Base-by-base conservation (phyloP, 1,140 invertebrate genomes). In the Anadara kagoshimensis region DNA sequence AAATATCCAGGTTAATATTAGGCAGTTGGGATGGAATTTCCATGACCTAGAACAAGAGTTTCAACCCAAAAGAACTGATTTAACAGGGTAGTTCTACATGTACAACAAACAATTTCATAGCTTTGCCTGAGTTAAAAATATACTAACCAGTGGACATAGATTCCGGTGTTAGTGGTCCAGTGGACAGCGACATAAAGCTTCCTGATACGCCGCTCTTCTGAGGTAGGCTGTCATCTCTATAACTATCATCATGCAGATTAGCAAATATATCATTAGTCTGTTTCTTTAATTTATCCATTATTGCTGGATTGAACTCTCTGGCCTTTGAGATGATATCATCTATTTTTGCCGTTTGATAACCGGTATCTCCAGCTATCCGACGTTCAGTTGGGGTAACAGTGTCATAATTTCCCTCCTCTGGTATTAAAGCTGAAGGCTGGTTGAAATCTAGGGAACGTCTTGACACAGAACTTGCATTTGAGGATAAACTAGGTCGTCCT, bases 241-340 rank as follows among this genome's bases (percentile, higher is more conserved):
- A 67, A 24, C 56, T 43, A 10, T 67, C 64, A 14, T 67, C 64
- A 49, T 56, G 41, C 43, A 69, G 58, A 61, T 45, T 66, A n/a
- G 67, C 51, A 66, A 75, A 75, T 44, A 75, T 61, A 54, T 75
- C 67, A 65, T 75, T 75, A 24, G 73, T 75, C 56, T 69, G 67
- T 53, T 59, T 43, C n/a, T 69, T 69, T 11, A 75, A 59, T 10
- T 56, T 63, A 7, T 69, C 67, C 53, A 75, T 47, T 3, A 75
- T 20, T 2, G 62, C 61, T 0, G 66, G 67, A 29, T 65, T 44
- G 53, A 75, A 65, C 44, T 75, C 73, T 20, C 65, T 45, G 5
- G 73, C 73, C 14, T 45, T 58, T 1, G 51, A 29, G 43, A 75
- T 56, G 22, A 66, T 66, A 14, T 75, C 62, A 4, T 75, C 61